These are phyloP conservation scores for Hydriomena furcata DNA, from an alignment of 2,888 invertebrate genomes.

Conservation along the genomic window DNA sequence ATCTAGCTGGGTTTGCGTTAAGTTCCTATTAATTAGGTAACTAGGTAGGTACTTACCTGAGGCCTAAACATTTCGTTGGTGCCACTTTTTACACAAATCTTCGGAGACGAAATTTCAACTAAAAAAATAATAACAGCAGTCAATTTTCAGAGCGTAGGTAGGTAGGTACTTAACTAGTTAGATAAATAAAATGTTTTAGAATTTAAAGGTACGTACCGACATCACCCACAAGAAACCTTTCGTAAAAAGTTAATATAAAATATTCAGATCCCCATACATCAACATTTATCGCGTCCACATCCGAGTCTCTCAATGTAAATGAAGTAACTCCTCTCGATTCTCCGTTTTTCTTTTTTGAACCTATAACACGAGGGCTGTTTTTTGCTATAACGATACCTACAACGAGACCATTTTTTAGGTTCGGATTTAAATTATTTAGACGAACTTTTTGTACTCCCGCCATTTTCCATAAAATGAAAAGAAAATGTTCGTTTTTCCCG, in stretches of 20 bases:
- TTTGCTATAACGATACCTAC: slow-evolving; percentile 86
- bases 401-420: slow-evolving; percentile 71
- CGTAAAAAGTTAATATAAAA: slow-evolving; percentile 84
- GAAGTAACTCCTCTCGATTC: slow-evolving; percentile 88
- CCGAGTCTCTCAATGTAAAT: slow-evolving; percentile 90
- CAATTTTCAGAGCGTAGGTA: too few relatives aligned
- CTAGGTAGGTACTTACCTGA: slow-evolving; percentile 59
- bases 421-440: slow-evolving; percentile 69
- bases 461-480: slow-evolving; percentile 47
- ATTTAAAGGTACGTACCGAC: slow-evolving; percentile 87
- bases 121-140: too few relatives aligned
- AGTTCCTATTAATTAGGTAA: neutral
- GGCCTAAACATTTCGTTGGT: slow-evolving; percentile 86
- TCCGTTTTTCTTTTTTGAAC: slow-evolving; percentile 75
- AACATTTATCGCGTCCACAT: slow-evolving; percentile 88
- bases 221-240: slow-evolving; percentile 87
- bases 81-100: slow-evolving; percentile 82
- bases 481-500: slow-evolving; percentile 14
- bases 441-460: slow-evolving; percentile 71
- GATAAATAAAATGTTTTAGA: too few relatives aligned
- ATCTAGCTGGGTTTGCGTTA: too few relatives aligned
- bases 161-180: too few relatives aligned
- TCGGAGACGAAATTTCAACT: slow-evolving; percentile 88
- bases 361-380: slow-evolving; percentile 81
- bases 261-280: slow-evolving; percentile 89